These are phyloP conservation scores for Danio kyathit DNA, from an alignment of 2,797 vertebrate species.

Conservation along the genomic window DNA sequence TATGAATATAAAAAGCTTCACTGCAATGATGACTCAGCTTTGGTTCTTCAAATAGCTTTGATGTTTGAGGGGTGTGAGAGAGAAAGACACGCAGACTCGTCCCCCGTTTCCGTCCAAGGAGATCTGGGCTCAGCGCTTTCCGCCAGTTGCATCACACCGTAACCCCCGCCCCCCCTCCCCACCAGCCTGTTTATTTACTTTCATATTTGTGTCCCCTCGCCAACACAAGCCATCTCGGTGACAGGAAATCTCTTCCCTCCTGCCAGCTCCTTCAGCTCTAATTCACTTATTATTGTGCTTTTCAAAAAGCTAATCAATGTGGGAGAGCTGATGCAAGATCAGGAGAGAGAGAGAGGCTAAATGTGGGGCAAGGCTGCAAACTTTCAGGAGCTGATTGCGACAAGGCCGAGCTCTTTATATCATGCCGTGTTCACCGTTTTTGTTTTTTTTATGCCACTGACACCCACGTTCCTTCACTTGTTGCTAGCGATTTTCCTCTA, in stretches of 20 bases:
- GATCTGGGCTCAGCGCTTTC: constrained; percentile 69
- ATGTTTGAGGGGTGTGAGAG: constrained; percentile 77
- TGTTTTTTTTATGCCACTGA: neutral
- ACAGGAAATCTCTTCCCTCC: constrained; percentile 57
- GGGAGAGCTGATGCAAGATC: constrained; percentile 59
- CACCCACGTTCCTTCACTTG: neutral
- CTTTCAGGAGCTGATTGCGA: constrained; percentile 8
- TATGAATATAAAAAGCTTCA: constrained; percentile 73
- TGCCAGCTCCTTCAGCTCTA: constrained; percentile 59
- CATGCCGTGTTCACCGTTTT: neutral
- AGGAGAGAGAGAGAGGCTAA: constrained; percentile 32
- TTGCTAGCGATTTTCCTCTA: constrained; percentile 8
- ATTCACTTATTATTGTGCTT: constrained; percentile 56
- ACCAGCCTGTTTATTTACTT: constrained; percentile 56
- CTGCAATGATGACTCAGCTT: constrained; percentile 63
- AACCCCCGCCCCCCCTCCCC: constrained; percentile 27
- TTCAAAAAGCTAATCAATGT: constrained; percentile 54
- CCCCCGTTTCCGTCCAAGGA: constrained; percentile 55
- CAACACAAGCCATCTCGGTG: constrained; percentile 41
- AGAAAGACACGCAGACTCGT: constrained; percentile 61
- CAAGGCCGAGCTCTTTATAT: constrained; percentile 6
- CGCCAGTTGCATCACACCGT: constrained; percentile 80
- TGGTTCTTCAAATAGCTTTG: constrained; percentile 77
- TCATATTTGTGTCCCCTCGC: constrained; percentile 60
- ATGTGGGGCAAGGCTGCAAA: constrained; percentile 39